Evolutionary conservation across 2,797 vertebrate genomes (phyloP).

Genomic region (Mionectes olivaceus): DNA sequence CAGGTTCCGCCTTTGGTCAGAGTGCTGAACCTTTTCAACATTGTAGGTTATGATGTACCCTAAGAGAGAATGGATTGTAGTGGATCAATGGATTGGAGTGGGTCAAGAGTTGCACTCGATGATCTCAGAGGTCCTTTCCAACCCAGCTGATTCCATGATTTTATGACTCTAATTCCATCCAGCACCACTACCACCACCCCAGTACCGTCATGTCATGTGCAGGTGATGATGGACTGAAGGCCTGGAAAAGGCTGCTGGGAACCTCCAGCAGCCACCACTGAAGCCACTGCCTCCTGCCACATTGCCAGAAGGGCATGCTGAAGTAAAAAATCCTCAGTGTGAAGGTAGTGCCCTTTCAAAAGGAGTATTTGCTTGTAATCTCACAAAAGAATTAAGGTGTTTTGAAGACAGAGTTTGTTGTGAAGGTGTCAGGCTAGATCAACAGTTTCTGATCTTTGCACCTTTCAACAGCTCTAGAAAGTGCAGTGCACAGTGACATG

Average conservation of each 20-base stretch:
- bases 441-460: neutral
- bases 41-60: neutral
- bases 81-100: too few relatives aligned
- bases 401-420: neutral
- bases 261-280: neutral
- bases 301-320: neutral
- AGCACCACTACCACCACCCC: neutral
- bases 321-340: rapidly evolving
- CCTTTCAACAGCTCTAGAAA: neutral
- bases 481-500: neutral
- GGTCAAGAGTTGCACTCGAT: too few relatives aligned
- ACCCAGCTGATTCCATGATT: too few relatives aligned
- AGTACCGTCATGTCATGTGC: neutral
- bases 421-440: neutral
- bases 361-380: neutral
- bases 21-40: constrained; percentile 6
- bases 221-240: neutral
- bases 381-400: neutral
- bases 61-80: neutral
- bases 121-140: too few relatives aligned
- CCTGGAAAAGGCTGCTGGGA: neutral
- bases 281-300: neutral
- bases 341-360: neutral
- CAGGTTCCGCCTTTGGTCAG: constrained; percentile 11
- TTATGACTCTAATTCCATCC: neutral